Evolutionary conservation across 1,140 invertebrate species (phyloP).

Genomic region (fruit fly (Drosophila melanogaster)): Release_6_plus_ISO1_MT NC_004354.4:13967001-13967500

Average conservation of each 20-base stretch:
- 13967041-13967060: slow-evolving; percentile 1
- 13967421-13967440: slow-evolving; percentile 41
- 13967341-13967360: slow-evolving; percentile 67
- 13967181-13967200: background rate
- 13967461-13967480: slow-evolving; percentile 16
- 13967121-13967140: background rate
- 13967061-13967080: slow-evolving; percentile 17
- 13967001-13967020: slow-evolving; percentile 7
- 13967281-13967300: slow-evolving; percentile 85
- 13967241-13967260: background rate
- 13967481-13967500: slow-evolving; percentile 14
- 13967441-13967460: slow-evolving; percentile 34
- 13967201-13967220: no score
- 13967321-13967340: slow-evolving; percentile 83
- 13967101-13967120: background rate
- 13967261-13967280: slow-evolving; percentile 84
- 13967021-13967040: background rate
- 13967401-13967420: slow-evolving; percentile 41
- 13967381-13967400: slow-evolving; percentile 12
- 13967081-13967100: slow-evolving; percentile 5
- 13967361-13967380: slow-evolving; percentile 37
- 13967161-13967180: background rate
- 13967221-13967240: background rate
- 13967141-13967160: no score
- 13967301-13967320: slow-evolving; percentile 85